Percentiles rank a stretch among this genome's conserved stretches.
Conservation (phyloP, 23 tunicate genomes). For the Corella eumyota region DNA sequence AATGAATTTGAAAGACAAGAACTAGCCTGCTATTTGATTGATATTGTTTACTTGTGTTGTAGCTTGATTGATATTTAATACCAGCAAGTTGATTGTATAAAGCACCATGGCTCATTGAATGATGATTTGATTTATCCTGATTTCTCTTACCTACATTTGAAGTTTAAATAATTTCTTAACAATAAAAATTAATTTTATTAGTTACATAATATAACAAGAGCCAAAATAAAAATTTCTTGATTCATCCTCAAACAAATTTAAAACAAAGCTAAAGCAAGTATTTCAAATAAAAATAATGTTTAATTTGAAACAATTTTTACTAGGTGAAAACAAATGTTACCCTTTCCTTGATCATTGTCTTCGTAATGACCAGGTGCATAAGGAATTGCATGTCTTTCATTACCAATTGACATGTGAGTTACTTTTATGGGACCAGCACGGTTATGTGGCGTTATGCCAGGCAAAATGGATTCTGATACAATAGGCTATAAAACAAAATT, state of each 20-base stretch:
- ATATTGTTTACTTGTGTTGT: conserved; percentile 3
- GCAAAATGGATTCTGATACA: conserved; percentile 65
- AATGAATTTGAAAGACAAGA: no score
- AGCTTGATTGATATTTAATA: conserved; percentile 45
- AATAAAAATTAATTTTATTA: no score
- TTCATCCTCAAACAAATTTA: no score
- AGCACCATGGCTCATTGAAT: conserved; percentile 54
- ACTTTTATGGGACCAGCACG: conserved; percentile 90
- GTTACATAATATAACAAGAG: no score
- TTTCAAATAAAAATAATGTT: conserved; percentile 1
- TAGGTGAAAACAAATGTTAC: not conserved
- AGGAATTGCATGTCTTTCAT: conserved; percentile 45
- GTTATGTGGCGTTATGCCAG: conserved; percentile 85
- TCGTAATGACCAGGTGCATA: conserved; percentile 42
- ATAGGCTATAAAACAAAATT: conserved; percentile 35
- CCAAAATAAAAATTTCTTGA: no score
- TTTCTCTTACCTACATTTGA: conserved; percentile 17
- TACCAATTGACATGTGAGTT: conserved; percentile 81
- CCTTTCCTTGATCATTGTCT: conserved; percentile 4
- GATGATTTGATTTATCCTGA: conserved; percentile 32
- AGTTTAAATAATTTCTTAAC: not conserved
- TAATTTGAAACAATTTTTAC: no score
- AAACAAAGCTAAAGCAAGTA: not conserved
- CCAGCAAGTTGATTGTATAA: conserved; percentile 86
- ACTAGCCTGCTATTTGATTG: no score